Base-by-base conservation (phyloP, 2,113 vertebrate genomes). In the Pseudonaja textilis region DNA sequence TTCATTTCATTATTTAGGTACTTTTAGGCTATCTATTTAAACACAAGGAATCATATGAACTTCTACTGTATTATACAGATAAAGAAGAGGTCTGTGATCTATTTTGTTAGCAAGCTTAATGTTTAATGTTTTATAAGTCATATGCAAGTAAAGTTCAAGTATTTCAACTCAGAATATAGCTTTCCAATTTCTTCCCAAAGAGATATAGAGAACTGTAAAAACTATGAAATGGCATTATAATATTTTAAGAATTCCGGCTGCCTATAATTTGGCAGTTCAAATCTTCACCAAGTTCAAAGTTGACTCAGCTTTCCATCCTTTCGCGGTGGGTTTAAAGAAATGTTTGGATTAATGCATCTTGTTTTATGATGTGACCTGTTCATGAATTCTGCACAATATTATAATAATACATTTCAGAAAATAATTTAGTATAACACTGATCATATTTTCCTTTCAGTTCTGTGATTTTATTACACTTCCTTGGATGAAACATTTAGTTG, bases 381-480 rank as follows among this genome's bases (percentile, higher is more conserved):
- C 52, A 0, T 91, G 91, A 69, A 91, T 95, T 52, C 23, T 94
- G 94, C 89, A 87, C 93, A 95, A 93, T 14, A 88, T 93, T 94
- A 29, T 89, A 92, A 93, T 94, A 90, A 87, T 88, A 87, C 87
- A 95, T 55, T 5, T 92, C 5, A 92, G 64, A 9, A 29, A 90
- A 39, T 22, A 22, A 54, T 93, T 90, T 92, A 91, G 18, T 92
- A 96, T 87, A 89, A 95, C 91, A 50, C 89, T 89, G 23, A 94
- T 42, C 95, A 1, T 94, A 91, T 52, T 95, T 95, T 85, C 90
- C 16, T 95, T 97, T 96, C 96, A 99, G 98, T 98, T 99, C 91
- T 99, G 98, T 97, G 98, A 98, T 87, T 98, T 99, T 90, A 97
- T 99, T 95, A 97, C 98, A 92, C 97, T 98, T 93, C 98, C 97